Conservation (phyloP, 2,113 vertebrate species). For the Motacilla alba region DNA sequence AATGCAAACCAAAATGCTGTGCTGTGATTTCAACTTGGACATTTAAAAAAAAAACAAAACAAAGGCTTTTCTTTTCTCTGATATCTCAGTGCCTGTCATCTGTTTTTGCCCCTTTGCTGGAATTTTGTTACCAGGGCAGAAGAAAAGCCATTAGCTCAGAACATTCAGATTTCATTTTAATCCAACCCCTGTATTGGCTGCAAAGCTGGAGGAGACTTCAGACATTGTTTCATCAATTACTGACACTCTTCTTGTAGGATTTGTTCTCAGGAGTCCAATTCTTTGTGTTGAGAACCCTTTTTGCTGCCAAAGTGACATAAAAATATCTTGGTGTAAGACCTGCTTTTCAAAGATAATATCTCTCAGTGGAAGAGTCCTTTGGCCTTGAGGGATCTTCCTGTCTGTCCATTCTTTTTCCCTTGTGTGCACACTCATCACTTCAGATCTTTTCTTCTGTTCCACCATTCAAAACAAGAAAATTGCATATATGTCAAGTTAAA, state of each 20-base stretch:
- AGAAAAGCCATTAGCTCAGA: not conserved
- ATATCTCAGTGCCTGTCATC: not conserved
- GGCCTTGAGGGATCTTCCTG: constrained; percentile 11
- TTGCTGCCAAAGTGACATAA: constrained; percentile 15
- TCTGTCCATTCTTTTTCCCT: not conserved
- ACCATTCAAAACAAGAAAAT: constrained; percentile 29
- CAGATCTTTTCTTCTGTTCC: not conserved
- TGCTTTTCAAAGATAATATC: constrained; percentile 27
- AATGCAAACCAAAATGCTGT: not conserved
- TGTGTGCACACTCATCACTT: not conserved
- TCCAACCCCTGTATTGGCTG: not conserved
- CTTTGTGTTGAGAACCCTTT: not conserved
- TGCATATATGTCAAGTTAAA: constrained; percentile 8
- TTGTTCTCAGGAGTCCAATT: constrained; percentile 11
- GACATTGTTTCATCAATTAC: not conserved
- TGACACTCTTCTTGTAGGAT: not conserved
- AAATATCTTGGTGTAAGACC: constrained; percentile 17
- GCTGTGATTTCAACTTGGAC: not conserved
- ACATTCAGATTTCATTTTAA: not conserved
- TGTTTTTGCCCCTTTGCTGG: not conserved
- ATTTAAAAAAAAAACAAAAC: not conserved
- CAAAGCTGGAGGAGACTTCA: not conserved
- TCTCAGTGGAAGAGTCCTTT: not conserved
- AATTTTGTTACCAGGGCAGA: not conserved
- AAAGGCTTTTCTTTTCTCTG: not conserved